These are phyloP conservation scores for Brachymystax lenok DNA, from an alignment of 2,797 vertebrate species.

Conservation along the genomic window DNA sequence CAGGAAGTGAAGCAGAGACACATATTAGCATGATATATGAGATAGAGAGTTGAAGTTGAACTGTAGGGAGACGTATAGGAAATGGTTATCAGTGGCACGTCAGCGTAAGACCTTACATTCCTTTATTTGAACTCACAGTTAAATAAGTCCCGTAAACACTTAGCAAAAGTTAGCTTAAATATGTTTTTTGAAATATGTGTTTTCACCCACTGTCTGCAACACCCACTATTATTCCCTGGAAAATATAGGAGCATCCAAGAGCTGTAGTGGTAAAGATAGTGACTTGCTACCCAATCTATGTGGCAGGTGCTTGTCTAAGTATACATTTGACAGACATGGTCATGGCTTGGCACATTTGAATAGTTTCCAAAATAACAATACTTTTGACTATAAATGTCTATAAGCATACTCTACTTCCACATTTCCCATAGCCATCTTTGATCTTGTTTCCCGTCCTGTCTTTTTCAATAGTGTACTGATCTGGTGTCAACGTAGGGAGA, in stretches of 20 bases:
- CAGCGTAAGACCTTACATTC: slow-evolving; percentile 43
- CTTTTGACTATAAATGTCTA: too few relatives aligned
- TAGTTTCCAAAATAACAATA: too few relatives aligned
- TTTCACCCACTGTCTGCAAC: slow-evolving; percentile 48
- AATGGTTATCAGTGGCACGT: slow-evolving; percentile 54
- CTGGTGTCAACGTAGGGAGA: background rate
- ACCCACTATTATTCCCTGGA: slow-evolving; percentile 50
- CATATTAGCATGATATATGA: slow-evolving; percentile 61
- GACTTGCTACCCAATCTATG: background rate
- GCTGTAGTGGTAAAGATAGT: background rate
- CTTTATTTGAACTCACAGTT: slow-evolving; percentile 56
- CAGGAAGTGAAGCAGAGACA: slow-evolving; percentile 43
- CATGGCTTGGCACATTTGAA: background rate
- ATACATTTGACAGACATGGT: background rate
- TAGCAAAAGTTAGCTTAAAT: slow-evolving; percentile 75
- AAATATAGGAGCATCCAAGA: background rate
- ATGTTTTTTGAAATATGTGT: slow-evolving; percentile 66
- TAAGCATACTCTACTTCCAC: background rate
- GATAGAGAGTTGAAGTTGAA: slow-evolving; percentile 33
- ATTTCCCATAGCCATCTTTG: background rate
- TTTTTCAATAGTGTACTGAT: background rate
- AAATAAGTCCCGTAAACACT: slow-evolving; percentile 63
- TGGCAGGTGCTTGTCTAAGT: background rate
- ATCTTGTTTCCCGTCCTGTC: slow-evolving; percentile 8
- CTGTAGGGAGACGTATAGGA: slow-evolving; percentile 35